phyloP scores from a whole-genome alignment of 2,113 vertebrate species.

The Phyllopteryx taeniolatus region DNA sequence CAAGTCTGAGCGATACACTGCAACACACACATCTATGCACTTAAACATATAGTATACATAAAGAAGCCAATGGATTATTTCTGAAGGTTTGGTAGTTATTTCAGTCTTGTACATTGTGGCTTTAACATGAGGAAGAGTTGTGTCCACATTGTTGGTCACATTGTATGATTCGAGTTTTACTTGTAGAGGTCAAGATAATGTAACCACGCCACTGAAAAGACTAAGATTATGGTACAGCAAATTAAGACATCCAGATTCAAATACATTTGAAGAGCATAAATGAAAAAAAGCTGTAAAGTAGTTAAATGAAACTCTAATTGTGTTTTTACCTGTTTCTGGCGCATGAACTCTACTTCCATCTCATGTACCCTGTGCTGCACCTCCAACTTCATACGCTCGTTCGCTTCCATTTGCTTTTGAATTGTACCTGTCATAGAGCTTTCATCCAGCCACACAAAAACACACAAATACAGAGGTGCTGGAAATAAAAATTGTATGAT shows the following conservation, averaged over 20 bases:
- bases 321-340: conserved; percentile 75
- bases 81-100: not conserved
- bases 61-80: not conserved
- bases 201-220: not conserved
- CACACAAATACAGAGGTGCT: not conserved
- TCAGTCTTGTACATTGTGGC: not conserved
- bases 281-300: not conserved
- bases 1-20: not conserved
- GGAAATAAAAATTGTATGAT: not conserved
- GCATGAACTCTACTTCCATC: conserved; percentile 62
- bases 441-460: conserved; percentile 1
- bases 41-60: not conserved
- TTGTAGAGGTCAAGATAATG: not conserved
- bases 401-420: conserved; percentile 64
- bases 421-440: conserved; percentile 65
- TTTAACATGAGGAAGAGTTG: not conserved
- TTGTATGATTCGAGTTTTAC: not conserved
- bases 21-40: not conserved
- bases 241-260: not conserved
- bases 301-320: not conserved
- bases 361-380: conserved; percentile 70
- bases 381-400: conserved; percentile 61
- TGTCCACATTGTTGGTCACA: not conserved
- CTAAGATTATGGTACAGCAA: not conserved
- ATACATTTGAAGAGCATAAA: not conserved